Evolutionary conservation across 2,113 vertebrate species (phyloP).

Genomic region (Peromyscus californicus): DNA sequence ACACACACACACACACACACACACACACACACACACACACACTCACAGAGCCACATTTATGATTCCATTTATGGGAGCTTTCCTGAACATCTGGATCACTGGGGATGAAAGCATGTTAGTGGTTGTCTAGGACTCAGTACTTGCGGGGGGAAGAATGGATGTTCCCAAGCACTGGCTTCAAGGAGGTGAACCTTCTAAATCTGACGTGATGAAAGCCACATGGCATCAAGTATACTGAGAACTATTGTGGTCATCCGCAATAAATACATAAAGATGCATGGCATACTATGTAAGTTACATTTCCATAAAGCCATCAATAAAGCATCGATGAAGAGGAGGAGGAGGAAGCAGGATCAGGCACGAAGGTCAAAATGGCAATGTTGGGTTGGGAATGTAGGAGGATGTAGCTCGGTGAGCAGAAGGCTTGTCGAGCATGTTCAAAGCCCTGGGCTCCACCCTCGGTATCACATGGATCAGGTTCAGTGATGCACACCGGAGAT

Average conservation of each 20-base stretch:
- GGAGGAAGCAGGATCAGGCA: neutral
- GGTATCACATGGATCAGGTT: neutral
- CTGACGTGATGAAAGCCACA: neutral
- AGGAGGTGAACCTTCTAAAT: neutral
- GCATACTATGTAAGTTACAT: neutral
- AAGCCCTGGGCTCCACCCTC: neutral
- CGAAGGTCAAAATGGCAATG: neutral
- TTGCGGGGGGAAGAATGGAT: neutral
- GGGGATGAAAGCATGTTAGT: neutral
- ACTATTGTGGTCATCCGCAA: neutral
- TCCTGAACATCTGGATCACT: neutral
- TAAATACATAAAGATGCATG: neutral
- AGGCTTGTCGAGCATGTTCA: rapidly evolving
- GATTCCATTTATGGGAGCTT: neutral
- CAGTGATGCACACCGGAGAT: rapidly evolving
- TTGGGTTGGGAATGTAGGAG: neutral
- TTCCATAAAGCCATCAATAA: neutral
- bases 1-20: neutral
- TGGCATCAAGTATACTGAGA: neutral
- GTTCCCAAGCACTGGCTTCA: neutral
- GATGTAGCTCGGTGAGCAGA: neutral
- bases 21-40: neutral
- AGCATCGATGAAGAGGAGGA: neutral
- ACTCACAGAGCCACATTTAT: neutral
- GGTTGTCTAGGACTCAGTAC: neutral